Percentiles rank a stretch among this genome's conserved stretches.
phyloP scores from a whole-genome alignment of 2,888 invertebrate species.

The Frankliniella fusca region DNA sequence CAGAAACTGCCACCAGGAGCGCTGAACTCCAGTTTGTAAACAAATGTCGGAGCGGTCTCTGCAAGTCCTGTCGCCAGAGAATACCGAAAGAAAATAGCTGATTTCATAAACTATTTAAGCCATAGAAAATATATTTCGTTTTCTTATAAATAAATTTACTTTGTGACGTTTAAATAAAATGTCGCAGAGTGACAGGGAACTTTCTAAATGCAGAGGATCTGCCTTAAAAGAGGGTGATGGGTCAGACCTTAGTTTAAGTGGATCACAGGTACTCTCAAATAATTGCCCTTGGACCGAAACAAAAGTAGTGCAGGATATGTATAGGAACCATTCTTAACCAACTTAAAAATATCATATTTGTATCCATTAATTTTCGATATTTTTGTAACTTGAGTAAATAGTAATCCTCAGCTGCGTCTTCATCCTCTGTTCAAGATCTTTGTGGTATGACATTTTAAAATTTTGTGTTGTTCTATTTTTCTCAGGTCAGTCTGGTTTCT shows the following conservation, averaged over 20 bases:
- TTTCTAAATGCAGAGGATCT: not conserved
- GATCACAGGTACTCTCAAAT: not conserved
- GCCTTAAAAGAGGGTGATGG: not conserved
- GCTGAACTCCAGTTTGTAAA: constrained; percentile 3
- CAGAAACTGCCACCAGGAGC: not conserved
- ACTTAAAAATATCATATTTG: not conserved
- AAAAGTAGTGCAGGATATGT: not conserved
- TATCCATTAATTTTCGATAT: not conserved
- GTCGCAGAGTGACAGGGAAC: not conserved
- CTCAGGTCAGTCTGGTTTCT: constrained; percentile 35
- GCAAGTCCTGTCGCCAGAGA: not conserved
- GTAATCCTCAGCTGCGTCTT: not conserved
- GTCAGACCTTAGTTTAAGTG: not conserved
- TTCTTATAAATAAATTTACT: not conserved
- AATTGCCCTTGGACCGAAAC: not conserved
- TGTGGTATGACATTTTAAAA: not conserved
- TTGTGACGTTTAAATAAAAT: not conserved
- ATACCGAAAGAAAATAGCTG: not conserved
- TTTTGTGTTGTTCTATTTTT: constrained; percentile 15
- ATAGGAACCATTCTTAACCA: not conserved
- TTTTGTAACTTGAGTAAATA: not conserved
- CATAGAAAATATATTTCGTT: not conserved
- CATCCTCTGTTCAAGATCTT: not conserved
- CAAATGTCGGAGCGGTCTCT: constrained; percentile 10
- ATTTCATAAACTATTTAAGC: not conserved